Evolutionary conservation across 2,797 vertebrate species (phyloP).

Genomic region (Pteropus rufus): DNA sequence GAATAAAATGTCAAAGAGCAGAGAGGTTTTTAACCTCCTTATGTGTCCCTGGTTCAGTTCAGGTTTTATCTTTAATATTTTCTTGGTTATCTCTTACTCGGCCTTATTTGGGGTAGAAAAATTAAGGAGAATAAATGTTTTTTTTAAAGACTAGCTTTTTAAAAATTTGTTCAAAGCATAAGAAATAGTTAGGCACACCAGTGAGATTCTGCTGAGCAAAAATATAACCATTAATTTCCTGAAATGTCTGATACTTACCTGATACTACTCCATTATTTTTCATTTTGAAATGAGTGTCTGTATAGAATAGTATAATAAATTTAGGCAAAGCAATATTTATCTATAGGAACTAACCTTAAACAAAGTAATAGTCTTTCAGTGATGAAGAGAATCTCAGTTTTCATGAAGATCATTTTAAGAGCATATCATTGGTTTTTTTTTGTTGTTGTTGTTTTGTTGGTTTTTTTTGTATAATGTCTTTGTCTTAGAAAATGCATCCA

Average conservation of each 20-base stretch:
- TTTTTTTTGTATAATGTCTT: not conserved
- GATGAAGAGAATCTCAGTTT: not conserved
- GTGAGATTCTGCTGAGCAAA: not conserved
- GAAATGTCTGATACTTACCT: not conserved
- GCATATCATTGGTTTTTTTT: not conserved
- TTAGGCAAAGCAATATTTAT: not conserved
- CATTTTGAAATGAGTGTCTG: not conserved
- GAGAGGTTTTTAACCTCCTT: not conserved
- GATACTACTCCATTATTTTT: not conserved
- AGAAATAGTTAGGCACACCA: not conserved
- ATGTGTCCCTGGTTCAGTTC: not conserved
- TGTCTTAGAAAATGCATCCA: not conserved
- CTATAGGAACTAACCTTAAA: not conserved
- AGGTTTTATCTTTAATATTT: not conserved
- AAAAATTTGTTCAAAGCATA: not conserved
- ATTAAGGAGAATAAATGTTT: not conserved
- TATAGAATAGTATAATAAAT: not conserved
- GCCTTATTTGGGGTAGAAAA: not conserved
- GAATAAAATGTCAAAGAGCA: not conserved
- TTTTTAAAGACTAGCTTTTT: not conserved
- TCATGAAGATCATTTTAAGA: not conserved
- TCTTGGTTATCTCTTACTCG: not conserved
- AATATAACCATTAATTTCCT: not conserved
- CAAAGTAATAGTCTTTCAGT: not conserved
- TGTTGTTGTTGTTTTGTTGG: too few relatives aligned